Conservation (phyloP, 2,113 vertebrate genomes). For the Campylomormyrus tamandua region DNA sequence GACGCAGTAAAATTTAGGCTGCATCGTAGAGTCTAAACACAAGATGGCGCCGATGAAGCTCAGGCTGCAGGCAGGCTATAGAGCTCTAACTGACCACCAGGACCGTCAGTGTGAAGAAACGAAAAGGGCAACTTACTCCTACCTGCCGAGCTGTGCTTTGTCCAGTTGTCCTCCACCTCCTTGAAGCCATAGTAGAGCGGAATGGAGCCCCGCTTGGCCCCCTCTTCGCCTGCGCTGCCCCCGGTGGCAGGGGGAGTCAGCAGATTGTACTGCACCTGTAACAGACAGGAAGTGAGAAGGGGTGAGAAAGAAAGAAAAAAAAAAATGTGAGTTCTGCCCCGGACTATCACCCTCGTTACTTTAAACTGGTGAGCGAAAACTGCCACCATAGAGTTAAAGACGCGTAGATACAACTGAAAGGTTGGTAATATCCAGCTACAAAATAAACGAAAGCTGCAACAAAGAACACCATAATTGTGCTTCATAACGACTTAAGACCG, state of each 20-base stretch:
- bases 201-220: slow-evolving; percentile 51
- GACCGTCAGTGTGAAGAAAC: not conserved
- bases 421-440: not conserved
- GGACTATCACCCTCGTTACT: not conserved
- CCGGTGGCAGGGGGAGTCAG: slow-evolving; percentile 81
- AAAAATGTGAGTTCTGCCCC: not conserved
- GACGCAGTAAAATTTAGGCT: slow-evolving; percentile 93
- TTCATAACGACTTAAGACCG: not conserved
- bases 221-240: slow-evolving; percentile 69
- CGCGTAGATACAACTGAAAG: not conserved
- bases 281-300: not conserved
- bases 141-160: slow-evolving; percentile 88
- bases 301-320: not conserved
- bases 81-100: too few species aligned
- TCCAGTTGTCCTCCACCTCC: slow-evolving; percentile 98
- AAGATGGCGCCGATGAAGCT: not conserved
- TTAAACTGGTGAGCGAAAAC: not conserved
- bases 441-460: not conserved
- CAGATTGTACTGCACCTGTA: slow-evolving; percentile 91
- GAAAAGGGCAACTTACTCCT: slow-evolving; percentile 39
- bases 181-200: slow-evolving; percentile 92
- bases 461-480: not conserved
- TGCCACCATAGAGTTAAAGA: not conserved
- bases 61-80: not conserved
- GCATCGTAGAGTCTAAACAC: slow-evolving; percentile 70